Evolutionary conservation across 30 jellyfish, hydroid and myxozoan species (phyloP).

Genomic region (Clytia hemisphaerica): DNA sequence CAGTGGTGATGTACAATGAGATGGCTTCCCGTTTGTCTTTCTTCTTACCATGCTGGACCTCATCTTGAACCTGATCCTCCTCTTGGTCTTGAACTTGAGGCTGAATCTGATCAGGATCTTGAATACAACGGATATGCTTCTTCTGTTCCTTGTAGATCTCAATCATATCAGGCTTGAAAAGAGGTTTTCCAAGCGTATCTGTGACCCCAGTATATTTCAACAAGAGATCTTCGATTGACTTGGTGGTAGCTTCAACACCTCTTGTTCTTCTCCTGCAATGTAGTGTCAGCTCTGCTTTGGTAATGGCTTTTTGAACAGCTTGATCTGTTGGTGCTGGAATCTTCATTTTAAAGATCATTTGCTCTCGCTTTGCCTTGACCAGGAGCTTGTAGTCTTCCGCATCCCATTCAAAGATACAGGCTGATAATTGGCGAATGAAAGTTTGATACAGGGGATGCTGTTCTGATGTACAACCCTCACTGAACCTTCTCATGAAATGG

Average conservation of each 20-base stretch:
- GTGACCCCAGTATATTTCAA: constrained; percentile 25
- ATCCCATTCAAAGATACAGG: constrained; percentile 44
- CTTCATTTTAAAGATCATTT: constrained; percentile 25
- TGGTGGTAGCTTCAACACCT: constrained; percentile 14
- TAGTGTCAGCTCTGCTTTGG: constrained; percentile 14
- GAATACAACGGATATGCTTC: constrained; percentile 43
- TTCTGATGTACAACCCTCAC: constrained; percentile 18
- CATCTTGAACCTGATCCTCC: too few species aligned
- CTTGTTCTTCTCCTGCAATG: constrained; percentile 50
- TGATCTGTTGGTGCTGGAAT: constrained; percentile 17
- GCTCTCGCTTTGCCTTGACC: constrained; percentile 22
- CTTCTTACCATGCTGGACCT: too few species aligned
- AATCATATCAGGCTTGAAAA: constrained; percentile 16
- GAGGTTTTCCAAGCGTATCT: constrained; percentile 51
- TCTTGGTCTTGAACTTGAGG: too few species aligned
- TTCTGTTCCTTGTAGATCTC: constrained; percentile 30
- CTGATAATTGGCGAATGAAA: constrained; percentile 19
- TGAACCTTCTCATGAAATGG: constrained; percentile 31
- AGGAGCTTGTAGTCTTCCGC: constrained; percentile 16
- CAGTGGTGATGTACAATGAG: constrained; percentile 23
- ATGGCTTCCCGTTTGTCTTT: too few species aligned
- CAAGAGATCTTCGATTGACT: constrained; percentile 30
- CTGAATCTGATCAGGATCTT: constrained; percentile 40
- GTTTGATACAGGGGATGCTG: constrained; percentile 18
- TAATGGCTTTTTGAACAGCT: constrained; percentile 25